These are phyloP conservation scores for Chondrilla cf. caribensis DNA, from an alignment of 37 sponge, comb jelly and placozoan genomes.

Conservation along the genomic window DNA sequence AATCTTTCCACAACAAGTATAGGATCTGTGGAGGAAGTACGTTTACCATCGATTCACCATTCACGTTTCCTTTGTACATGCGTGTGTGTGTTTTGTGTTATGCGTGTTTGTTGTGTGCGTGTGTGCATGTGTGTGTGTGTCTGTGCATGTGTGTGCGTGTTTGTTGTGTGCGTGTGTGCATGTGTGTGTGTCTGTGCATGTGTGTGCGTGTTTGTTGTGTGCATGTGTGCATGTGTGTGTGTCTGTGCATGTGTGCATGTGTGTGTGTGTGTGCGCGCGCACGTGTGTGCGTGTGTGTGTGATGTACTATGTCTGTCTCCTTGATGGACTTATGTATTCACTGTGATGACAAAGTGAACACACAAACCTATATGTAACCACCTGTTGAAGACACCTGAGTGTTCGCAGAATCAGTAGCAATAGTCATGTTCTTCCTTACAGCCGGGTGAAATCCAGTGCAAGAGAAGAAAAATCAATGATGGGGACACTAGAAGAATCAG, in stretches of 20 bases:
- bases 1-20: background rate
- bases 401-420: no score
- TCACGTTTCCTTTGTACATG: background rate
- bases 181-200: background rate
- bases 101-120: background rate
- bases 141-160: background rate
- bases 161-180: background rate
- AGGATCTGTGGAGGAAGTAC: background rate
- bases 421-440: no score
- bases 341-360: no score
- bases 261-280: no score
- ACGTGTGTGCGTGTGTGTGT: no score
- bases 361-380: no score
- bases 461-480: background rate
- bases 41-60: background rate
- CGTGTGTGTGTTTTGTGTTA: background rate
- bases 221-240: slow-evolving; percentile 4
- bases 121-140: background rate
- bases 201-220: slow-evolving; percentile 14
- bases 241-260: no score
- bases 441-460: background rate
- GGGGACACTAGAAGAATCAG: background rate
- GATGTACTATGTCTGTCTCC: no score
- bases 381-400: no score
- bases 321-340: no score